phyloP scores from a whole-genome alignment of 2,888 invertebrate species.

The Papilio protenor region DNA sequence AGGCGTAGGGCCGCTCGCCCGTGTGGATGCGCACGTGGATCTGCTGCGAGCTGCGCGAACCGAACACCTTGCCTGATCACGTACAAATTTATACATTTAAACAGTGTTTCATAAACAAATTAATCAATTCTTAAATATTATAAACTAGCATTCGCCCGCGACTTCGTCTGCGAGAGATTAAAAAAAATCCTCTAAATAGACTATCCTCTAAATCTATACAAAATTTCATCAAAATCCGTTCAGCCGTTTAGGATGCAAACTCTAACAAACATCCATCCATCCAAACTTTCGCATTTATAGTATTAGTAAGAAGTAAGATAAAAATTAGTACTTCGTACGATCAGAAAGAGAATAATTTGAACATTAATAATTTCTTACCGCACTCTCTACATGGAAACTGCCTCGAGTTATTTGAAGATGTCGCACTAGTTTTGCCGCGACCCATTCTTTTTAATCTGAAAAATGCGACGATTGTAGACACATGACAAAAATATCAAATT shows the following conservation, averaged over 20 bases:
- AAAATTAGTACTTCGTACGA: too few species aligned
- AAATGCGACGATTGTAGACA: constrained; percentile 41
- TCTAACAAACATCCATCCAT: too few species aligned
- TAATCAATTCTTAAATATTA: too few species aligned
- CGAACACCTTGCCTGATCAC: constrained; percentile 88
- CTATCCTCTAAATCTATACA: too few species aligned
- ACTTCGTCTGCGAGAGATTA: too few species aligned
- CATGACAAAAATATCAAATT: not conserved
- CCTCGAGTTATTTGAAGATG: constrained; percentile 66
- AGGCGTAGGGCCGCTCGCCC: constrained; percentile 92
- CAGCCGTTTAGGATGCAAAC: too few species aligned
- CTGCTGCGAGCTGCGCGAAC: constrained; percentile 93
- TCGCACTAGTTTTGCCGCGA: constrained; percentile 66
- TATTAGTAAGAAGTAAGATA: too few species aligned
- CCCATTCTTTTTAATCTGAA: constrained; percentile 70
- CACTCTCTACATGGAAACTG: constrained; percentile 93
- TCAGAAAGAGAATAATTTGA: not conserved
- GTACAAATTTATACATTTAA: constrained; percentile 13
- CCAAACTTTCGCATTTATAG: too few species aligned
- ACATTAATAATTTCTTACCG: constrained; percentile 69
- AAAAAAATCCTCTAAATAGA: too few species aligned
- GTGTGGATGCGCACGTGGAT: constrained; percentile 94
- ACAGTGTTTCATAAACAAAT: too few species aligned
- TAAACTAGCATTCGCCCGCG: too few species aligned
- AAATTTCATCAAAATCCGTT: too few species aligned